Evolutionary conservation across 2,797 vertebrate genomes (phyloP), one percentile per base, ranked within the genome.

Genomic region (Atherinosoma microstoma): DNA sequence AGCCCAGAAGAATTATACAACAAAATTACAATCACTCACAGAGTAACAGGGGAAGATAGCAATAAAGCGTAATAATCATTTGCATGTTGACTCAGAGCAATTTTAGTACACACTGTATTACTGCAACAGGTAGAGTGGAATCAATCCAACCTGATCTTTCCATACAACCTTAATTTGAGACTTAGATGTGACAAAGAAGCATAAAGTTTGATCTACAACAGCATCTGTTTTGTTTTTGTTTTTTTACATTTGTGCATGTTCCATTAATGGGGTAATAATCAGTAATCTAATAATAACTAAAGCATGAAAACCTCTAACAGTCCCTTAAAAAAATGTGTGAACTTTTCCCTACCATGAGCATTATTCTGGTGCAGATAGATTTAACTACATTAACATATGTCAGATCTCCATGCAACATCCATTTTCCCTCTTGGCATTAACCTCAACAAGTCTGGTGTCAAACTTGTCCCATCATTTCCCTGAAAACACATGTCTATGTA

Each of bases 381-480:
- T 10, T 22, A 77, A 59, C 65, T 70, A 51, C 42, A 51, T 6
- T 75, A 80, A 70, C 51, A 64, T 73, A 70, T 45, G 65, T 60
- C 70, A 32, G 30, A 40, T 80, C 61, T 78, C 18, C 16, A 51
- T 72, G 73, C 78, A 87, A 82, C 67, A 75, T 83, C 49, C 58
- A 10, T 61, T 70, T 80, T 56, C 42, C 13, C 8, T 38, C 68
- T 76, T 75, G 64, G 58, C 64, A 73, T 71, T 78, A 76, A 53
- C 64, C 58, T 73, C 49, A 8, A 47, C 6, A 1, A 63, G 61
- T 69, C 72, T 30, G 42, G 51, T 76, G 65, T 86, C 70, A 84
- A 83, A 87, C 73, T 62, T 83, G 60, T 86, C 79, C 67, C 76
- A 78, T 78, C 53, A 86, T 89, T 88, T 68, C 63, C 60, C 32